Conservation (phyloP, 2,888 invertebrate genomes). For the Drosophila mayaguana region DNA sequence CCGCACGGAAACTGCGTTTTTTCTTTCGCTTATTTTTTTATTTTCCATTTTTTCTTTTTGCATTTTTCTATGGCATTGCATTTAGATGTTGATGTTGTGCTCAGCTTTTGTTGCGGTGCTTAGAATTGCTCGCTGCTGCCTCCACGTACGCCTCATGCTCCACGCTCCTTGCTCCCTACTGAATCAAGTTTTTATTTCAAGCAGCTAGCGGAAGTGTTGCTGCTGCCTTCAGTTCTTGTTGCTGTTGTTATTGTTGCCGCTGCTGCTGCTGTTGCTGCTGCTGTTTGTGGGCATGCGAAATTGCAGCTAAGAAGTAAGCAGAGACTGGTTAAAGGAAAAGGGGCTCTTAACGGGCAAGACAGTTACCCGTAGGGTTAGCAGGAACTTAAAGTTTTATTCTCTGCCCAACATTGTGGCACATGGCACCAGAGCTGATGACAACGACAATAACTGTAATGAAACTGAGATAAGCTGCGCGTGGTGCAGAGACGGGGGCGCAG, state of each 20-base stretch:
- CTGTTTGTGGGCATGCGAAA: conserved; percentile 42
- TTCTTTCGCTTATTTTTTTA: conserved; percentile 3
- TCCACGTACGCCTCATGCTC: neutral
- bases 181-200: conserved; percentile 78
- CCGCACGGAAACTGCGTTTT: conserved; percentile 74
- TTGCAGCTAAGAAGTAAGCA: conserved; percentile 69
- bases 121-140: conserved; percentile 60
- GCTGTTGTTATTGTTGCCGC: conserved; percentile 34
- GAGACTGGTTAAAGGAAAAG: conserved; percentile 1
- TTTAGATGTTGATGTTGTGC: conserved; percentile 74
- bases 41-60: conserved; percentile 14
- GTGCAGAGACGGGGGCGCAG: neutral
- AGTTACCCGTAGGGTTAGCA: conserved; percentile 39
- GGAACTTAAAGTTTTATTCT: conserved; percentile 54
- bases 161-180: conserved; percentile 29
- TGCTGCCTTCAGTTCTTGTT: conserved; percentile 10
- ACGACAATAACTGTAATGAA: conserved; percentile 81
- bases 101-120: conserved; percentile 77
- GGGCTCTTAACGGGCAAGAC: conserved; percentile 19
- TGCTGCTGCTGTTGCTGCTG: conserved; percentile 18
- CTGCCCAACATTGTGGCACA: conserved; percentile 73
- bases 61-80: conserved; percentile 69
- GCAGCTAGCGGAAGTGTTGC: conserved; percentile 77
- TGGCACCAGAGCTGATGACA: conserved; percentile 70
- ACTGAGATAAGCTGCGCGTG: conserved; percentile 71